Conservation (phyloP, 2,113 vertebrate species). For the Pollachius pollachius region DNA sequence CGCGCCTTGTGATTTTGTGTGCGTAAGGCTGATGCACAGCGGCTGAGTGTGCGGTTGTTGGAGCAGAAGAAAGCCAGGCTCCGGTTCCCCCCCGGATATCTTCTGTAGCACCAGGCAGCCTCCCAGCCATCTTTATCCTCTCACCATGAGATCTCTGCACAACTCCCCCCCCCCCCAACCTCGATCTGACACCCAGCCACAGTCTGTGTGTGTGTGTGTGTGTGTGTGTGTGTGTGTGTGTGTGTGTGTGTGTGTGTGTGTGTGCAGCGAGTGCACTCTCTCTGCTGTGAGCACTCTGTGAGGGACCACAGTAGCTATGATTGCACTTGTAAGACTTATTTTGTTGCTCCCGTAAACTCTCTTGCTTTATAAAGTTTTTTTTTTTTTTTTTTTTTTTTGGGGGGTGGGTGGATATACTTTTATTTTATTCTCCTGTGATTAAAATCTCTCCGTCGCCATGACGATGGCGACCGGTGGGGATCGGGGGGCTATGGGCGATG, state of each 20-base stretch:
- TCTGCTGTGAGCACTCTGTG: not conserved
- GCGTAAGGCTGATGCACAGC: not conserved
- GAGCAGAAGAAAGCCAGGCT: not conserved
- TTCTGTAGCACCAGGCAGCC: not conserved
- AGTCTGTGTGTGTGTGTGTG: not conserved
- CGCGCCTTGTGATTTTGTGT: not conserved
- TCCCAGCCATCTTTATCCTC: not conserved
- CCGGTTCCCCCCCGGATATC: too few relatives aligned
- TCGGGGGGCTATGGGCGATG: too few relatives aligned
- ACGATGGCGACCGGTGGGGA: too few relatives aligned
- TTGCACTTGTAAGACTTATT: not conserved
- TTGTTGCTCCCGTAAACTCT: too few relatives aligned
- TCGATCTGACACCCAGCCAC: not conserved
- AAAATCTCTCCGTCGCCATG: too few relatives aligned
- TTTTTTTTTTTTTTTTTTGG: too few relatives aligned
- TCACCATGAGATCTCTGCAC: not conserved
- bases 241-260: not conserved
- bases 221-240: not conserved
- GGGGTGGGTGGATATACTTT: too few relatives aligned
- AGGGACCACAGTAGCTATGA: not conserved
- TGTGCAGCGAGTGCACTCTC: too few relatives aligned
- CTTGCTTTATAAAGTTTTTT: too few relatives aligned
- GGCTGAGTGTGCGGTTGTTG: not conserved
- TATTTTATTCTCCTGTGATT: too few relatives aligned
- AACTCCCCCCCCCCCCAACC: too few relatives aligned